Base-by-base conservation (phyloP, 1,140 invertebrate genomes). In the Bacillus rossius region DNA sequence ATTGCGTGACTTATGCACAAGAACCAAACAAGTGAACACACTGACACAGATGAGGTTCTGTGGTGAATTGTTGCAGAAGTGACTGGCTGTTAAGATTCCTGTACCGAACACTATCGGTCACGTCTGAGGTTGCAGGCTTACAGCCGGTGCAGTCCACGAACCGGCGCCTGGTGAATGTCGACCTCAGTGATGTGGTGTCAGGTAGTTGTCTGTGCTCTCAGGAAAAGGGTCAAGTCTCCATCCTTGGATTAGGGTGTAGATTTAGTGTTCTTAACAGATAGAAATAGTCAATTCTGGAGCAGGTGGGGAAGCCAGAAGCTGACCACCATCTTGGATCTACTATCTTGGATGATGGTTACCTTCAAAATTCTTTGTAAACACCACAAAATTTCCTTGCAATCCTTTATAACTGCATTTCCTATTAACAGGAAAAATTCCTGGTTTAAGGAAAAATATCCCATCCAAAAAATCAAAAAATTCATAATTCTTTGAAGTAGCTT, bases 1-100 rank as follows among this genome's bases (percentile, higher is more conserved):
- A 13, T 49, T n/a, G n/a, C n/a, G n/a, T n/a, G n/a, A n/a, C n/a
- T n/a, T n/a, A n/a, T n/a, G n/a, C n/a, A n/a, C n/a, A n/a, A n/a
- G n/a, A n/a, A n/a, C n/a, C n/a, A n/a, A n/a, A n/a, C n/a, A n/a
- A n/a, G n/a, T n/a, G n/a, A n/a, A n/a, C n/a, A n/a, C n/a, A n/a
- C n/a, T n/a, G n/a, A n/a, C n/a, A n/a, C n/a, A n/a, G n/a, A n/a
- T n/a, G n/a, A n/a, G n/a, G n/a, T n/a, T n/a, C n/a, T n/a, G n/a
- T n/a, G n/a, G n/a, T n/a, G n/a, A n/a, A n/a, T n/a, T 55, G 64
- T 67, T 71, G 7, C 60, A 82, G 78, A 38, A 75, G 75, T 42
- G 85, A 87, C 67, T 86, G 84, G 85, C 67, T 87, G n/a, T 67
- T 87, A 19, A 84, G 81, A 68, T 86, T 86, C 67, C 65, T 87